phyloP scores from a whole-genome alignment of 2,888 invertebrate species.

The Idaea dimidiata region DNA sequence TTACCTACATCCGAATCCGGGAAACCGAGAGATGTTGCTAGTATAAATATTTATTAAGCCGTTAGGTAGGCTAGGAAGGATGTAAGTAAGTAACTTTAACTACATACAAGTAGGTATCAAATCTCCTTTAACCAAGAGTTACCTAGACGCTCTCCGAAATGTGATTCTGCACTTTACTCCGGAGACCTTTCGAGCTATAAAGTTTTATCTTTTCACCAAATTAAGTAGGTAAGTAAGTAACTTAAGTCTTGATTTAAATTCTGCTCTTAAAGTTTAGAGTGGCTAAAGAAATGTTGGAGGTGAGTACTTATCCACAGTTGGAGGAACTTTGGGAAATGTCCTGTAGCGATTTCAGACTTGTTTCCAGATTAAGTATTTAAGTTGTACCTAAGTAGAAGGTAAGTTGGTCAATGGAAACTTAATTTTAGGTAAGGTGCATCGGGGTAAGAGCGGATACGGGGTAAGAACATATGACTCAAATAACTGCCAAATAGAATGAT shows the following conservation, averaged over 20 bases:
- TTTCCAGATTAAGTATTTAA: background rate
- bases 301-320: background rate
- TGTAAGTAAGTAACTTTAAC: no score
- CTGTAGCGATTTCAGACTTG: background rate
- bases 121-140: background rate
- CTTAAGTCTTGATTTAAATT: conserved; percentile 1
- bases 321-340: background rate
- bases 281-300: background rate
- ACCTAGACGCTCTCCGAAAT: background rate
- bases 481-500: no score
- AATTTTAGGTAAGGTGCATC: no score
- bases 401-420: no score
- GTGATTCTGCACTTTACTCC: background rate
- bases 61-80: no score
- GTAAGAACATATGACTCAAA: no score
- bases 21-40: no score
- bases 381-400: background rate
- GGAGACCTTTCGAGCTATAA: background rate
- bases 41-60: no score
- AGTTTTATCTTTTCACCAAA: conserved; percentile 1
- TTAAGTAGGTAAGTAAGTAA: background rate
- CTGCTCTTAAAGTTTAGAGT: background rate
- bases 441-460: no score
- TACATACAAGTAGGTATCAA: no score
- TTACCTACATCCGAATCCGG: no score